Evolutionary conservation across 2,888 invertebrate species (phyloP).

Genomic region (Nomada hirtipes): DNA sequence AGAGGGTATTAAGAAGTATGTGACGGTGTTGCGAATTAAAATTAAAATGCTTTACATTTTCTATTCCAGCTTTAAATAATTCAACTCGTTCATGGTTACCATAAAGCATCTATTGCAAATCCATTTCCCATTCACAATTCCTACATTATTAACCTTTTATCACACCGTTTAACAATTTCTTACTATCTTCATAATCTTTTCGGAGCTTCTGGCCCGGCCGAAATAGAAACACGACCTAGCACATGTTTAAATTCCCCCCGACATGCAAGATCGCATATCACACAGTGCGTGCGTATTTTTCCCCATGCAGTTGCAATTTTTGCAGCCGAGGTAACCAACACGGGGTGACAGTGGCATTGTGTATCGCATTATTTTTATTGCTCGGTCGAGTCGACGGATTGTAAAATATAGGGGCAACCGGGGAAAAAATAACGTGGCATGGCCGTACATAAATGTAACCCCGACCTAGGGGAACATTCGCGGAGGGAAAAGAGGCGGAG

Average conservation of each 20-base stretch:
- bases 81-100: too few species aligned
- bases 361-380: constrained; percentile 57
- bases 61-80: too few species aligned
- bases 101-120: too few species aligned
- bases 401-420: constrained; percentile 63
- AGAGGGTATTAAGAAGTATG: too few species aligned
- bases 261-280: background rate
- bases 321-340: background rate
- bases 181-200: too few species aligned
- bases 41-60: too few species aligned
- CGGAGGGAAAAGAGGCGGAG: constrained; percentile 67
- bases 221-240: background rate
- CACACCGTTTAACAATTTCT: too few species aligned
- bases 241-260: background rate
- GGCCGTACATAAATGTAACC: constrained; percentile 76
- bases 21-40: too few species aligned
- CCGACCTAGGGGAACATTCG: constrained; percentile 79
- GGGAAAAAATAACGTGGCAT: constrained; percentile 57
- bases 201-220: too few species aligned
- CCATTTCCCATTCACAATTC: too few species aligned
- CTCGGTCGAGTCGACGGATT: constrained; percentile 35
- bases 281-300: background rate
- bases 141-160: too few species aligned
- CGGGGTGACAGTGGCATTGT: constrained; percentile 21
- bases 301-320: background rate